Evolutionary conservation across 2,113 vertebrate genomes (phyloP).

Genomic region (Campylomormyrus tamandua): DNA sequence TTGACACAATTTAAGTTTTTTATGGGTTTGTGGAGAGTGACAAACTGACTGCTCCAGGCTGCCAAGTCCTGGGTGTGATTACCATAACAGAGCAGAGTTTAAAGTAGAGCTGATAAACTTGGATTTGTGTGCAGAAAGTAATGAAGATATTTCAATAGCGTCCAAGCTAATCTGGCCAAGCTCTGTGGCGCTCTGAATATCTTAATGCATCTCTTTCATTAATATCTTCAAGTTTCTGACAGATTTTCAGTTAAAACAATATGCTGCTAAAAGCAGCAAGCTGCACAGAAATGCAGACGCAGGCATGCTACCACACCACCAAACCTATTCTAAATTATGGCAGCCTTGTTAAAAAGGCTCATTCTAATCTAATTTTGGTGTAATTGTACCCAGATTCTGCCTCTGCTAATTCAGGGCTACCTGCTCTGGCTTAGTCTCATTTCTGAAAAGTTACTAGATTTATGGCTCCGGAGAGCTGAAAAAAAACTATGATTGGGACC

Average conservation of each 20-base stretch:
- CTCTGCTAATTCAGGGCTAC: constrained; percentile 21
- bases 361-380: constrained; percentile 6
- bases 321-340: background rate
- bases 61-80: constrained; percentile 47
- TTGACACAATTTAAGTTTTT: constrained; percentile 36
- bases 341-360: background rate
- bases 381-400: constrained; percentile 10
- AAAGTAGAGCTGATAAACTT: background rate
- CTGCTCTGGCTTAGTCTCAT: constrained; percentile 3
- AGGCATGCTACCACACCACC: background rate
- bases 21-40: constrained; percentile 36
- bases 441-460: constrained; percentile 5
- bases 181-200: background rate
- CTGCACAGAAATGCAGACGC: background rate
- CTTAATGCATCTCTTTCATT: background rate
- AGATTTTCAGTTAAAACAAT: background rate
- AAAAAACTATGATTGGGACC: constrained; percentile 37
- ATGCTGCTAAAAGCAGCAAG: background rate
- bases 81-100: constrained; percentile 33
- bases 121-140: background rate
- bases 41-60: constrained; percentile 25
- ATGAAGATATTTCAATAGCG: background rate
- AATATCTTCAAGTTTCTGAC: background rate
- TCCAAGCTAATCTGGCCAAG: background rate
- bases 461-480: constrained; percentile 9